Base-by-base conservation (phyloP, 2,797 vertebrate species). In the Gymnoscopelus braueri region DNA sequence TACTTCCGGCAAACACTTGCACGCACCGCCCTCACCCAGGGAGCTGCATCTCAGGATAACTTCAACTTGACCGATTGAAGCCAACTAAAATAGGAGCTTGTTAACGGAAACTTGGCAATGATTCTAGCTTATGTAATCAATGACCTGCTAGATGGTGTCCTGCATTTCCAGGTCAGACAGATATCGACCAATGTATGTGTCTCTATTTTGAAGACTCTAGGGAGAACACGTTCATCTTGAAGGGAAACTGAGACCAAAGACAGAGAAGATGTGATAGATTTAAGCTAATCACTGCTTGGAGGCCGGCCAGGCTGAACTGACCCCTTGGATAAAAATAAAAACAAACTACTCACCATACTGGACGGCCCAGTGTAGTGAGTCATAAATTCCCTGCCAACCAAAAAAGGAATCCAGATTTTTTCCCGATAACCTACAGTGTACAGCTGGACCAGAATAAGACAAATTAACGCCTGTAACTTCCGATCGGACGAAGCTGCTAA, bases 1-100 rank as follows among this genome's bases (percentile, higher is more conserved):
- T 19, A 63, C 80, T 80, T 83, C 78, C 76, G 35, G 58, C 60
- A 80, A 61, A 80, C 72, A 75, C 75, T 77, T 55, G 57, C 50
- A 60, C 51, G 49, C 39, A 9, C 7, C 39, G 8, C 7, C 39
- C 59, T 76, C 58, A 61, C 53, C 52, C 11, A 50, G 68, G 49
- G 14, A 71, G 50, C 61, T 44, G 60, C 63, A 69, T 72, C 79
- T 74, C 32, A 15, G 53, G 69, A 75, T 67, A 69, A 72, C 75
- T 35, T 35, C 32, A 35, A 29, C 60, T 71, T 77, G 60, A 23
- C 56, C 32, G 32, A 57, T 69, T 72, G 57, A 82, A 3, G 49
- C 11, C 23, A 10, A 47, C 32, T 57, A 52, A 72, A 72, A 83
- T 47, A 77, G 66, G 71, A 58, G 63, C 52, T 48, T 47, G 13